Conservation (phyloP, 64 coral and sea anemone genomes). For the Platygyra sinensis region DNA sequence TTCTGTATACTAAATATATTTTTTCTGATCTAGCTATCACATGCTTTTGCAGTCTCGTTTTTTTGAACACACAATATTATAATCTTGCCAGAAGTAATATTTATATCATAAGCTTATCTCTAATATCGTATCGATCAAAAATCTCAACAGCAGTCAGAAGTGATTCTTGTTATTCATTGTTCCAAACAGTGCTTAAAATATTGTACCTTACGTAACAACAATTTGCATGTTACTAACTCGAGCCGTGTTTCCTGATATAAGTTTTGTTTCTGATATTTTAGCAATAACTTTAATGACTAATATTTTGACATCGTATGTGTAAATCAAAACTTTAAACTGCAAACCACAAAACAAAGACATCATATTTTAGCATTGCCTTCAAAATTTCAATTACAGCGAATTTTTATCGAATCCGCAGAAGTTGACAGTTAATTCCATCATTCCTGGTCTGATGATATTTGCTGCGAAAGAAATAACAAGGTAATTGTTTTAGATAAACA, state of each 20-base stretch:
- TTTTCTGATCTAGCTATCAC: not conserved
- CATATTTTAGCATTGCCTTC: not conserved
- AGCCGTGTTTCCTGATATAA: not conserved
- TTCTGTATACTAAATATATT: too few species aligned
- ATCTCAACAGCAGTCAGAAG: conserved; percentile 5
- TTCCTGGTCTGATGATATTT: not conserved
- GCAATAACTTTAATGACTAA: not conserved
- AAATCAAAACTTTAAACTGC: not conserved
- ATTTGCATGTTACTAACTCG: not conserved
- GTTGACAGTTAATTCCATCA: not conserved
- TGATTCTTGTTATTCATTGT: not conserved
- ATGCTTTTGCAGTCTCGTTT: not conserved
- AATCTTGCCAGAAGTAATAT: not conserved
- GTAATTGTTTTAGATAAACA: not conserved
- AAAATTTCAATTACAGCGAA: not conserved
- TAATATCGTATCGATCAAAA: not conserved
- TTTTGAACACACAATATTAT: not conserved
- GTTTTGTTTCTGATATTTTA: not conserved
- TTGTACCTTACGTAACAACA: not conserved
- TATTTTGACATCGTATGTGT: not conserved
- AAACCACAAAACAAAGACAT: conserved; percentile 1
- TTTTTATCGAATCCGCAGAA: not conserved
- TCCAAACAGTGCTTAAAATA: not conserved
- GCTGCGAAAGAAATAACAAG: not conserved
- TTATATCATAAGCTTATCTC: not conserved